Evolutionary conservation across 2,888 invertebrate species (phyloP), one percentile per base, ranked within the genome.

Genomic region (Brenthis daphne): DNA sequence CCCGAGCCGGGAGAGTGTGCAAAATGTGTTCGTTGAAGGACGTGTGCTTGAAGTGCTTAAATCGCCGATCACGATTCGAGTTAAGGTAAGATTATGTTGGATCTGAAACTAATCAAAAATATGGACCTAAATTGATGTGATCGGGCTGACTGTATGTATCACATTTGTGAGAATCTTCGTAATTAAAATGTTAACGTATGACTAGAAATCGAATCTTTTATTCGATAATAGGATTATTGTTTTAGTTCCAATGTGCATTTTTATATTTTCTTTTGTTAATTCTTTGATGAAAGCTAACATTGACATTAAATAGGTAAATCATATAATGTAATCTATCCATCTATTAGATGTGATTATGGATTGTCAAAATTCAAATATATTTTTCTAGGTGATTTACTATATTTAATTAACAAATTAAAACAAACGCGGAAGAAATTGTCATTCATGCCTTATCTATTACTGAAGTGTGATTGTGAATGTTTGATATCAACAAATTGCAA

Each of bases 21-120:
- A 95, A 75, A 95, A 94, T 84, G 94, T 96, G 77, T 99, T 98
- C 86, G 95, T 97, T 70, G 97, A 97, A 84, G 99, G 98, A 73
- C 94, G 95, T 68, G 96, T 99, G 74, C 94, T 84, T 65, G 92
- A 92, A 76, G 90, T 93, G 73, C 88, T 87, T 64, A 91, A 87
- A 78, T 86, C 89, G 61, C 93, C 93, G 11, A 89, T 90, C 68
- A 85, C 92, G 80, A 93, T 93, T 77, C 81, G 90, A 71, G 93
- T 93, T 69, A 88, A 88, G 92, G 93, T 93, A 74, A 88, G 88
- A 57, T 11, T 56, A 70, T 43, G 11, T 43, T 43, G 11, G 11
- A 43, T 43, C 11, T 43, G 6, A 48, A 6, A 48, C 4, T 56
- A 29, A 20, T 14, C 13, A 11, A 20, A 53, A 8, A n/a, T 16